These are phyloP conservation scores for Eupelmus urozonus DNA, from an alignment of 2,888 invertebrate species.

Conservation along the genomic window DNA sequence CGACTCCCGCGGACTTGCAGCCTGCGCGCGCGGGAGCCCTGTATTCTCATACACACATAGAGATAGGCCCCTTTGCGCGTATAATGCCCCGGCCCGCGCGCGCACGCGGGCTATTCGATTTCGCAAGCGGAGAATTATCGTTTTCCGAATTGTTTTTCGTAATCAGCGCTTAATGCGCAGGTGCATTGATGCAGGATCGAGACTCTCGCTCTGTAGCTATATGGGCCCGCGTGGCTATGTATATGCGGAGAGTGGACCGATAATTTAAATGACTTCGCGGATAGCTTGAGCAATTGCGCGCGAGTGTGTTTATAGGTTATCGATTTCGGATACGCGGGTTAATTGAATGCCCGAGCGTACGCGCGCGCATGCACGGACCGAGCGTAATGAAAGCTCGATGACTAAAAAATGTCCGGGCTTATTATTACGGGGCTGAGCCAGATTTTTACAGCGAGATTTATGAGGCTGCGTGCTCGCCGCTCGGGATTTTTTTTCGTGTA, in stretches of 20 bases:
- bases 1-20: not conserved
- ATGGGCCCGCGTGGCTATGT: not conserved
- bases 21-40: not conserved
- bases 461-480: too few relatives aligned
- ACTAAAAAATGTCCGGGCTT: slow-evolving; percentile 28
- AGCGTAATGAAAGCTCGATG: slow-evolving; percentile 24
- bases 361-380: not conserved
- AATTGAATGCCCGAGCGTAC: slow-evolving; percentile 33
- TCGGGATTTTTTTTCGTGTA: not conserved
- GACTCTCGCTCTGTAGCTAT: not conserved
- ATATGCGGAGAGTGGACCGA: not conserved
- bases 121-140: slow-evolving; percentile 50
- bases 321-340: slow-evolving; percentile 46
- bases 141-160: slow-evolving; percentile 58
- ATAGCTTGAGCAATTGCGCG: slow-evolving; percentile 13
- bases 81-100: too few relatives aligned
- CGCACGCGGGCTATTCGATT: slow-evolving; percentile 21
- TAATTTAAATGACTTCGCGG: slow-evolving; percentile 42
- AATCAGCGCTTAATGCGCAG: slow-evolving; percentile 48
- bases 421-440: not conserved
- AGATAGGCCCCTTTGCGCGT: too few relatives aligned
- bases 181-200: slow-evolving; percentile 21
- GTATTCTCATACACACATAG: too few relatives aligned
- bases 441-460: slow-evolving; percentile 32
- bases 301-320: slow-evolving; percentile 37